Conservation (phyloP, 2,797 vertebrate genomes). For the Intellagama lesueurii region DNA sequence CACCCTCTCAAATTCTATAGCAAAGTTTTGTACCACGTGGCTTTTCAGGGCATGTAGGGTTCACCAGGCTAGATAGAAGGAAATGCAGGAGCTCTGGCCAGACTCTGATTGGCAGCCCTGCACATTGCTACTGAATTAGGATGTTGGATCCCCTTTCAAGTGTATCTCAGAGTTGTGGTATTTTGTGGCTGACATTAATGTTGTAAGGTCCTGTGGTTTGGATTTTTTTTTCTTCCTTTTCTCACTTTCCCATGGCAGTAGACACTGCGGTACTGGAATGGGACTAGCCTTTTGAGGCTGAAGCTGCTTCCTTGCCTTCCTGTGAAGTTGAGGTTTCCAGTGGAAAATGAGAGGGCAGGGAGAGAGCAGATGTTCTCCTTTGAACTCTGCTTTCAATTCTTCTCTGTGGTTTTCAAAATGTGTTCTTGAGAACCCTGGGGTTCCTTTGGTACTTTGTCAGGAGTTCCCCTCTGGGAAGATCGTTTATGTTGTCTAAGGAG, state of each 20-base stretch:
- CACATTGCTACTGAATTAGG: conserved; percentile 72
- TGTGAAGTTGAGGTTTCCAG: conserved; percentile 80
- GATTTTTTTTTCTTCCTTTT: not conserved
- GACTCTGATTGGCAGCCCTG: conserved; percentile 53
- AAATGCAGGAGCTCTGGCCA: conserved; percentile 56
- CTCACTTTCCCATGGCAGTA: conserved; percentile 59
- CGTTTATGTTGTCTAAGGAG: not conserved
- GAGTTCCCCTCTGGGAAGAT: not conserved
- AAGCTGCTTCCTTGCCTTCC: conserved; percentile 70
- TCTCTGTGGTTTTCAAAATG: not conserved
- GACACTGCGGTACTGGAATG: conserved; percentile 68
- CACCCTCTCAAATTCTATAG: conserved; percentile 16
- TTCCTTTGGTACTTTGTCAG: not conserved
- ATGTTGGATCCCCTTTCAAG: conserved; percentile 66
- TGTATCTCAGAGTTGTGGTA: conserved; percentile 63
- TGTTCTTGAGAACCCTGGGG: not conserved
- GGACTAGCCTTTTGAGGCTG: conserved; percentile 67
- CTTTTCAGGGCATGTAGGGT: conserved; percentile 62
- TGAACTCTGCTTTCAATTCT: not conserved
- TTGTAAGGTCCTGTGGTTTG: conserved; percentile 67
- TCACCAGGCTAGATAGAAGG: conserved; percentile 42
- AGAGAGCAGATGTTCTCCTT: conserved; percentile 64
- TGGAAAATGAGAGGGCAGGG: conserved; percentile 79
- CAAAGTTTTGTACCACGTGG: conserved; percentile 55
- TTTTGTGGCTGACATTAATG: conserved; percentile 66